Base-by-base conservation (phyloP, 2,888 invertebrate genomes). In the Mythimna vitellina region DNA sequence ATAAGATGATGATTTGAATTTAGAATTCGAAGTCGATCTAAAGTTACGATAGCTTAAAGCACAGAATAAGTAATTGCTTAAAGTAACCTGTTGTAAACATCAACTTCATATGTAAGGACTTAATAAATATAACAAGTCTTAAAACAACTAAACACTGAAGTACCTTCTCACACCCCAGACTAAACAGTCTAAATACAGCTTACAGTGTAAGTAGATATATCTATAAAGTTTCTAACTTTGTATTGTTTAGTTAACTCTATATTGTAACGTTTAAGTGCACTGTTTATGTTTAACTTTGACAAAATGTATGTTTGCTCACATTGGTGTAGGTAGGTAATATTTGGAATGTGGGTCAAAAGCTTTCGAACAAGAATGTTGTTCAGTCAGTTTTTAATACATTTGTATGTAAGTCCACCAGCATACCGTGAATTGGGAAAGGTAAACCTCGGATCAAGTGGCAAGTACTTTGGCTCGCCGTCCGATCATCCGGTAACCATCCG, bases 271-370 rank as follows among this genome's bases (percentile, higher is more conserved):
- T 58, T 17, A 46, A 17, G 29, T 32, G 25, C 8, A 56, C 63
- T 61, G 25, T 65, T 71, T 62, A 53, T 64, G 25, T 65, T 71
- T 62, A 54, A 72, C 38, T 71, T 62, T 20, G 25, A 38, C 17
- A 65, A 57, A 29, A 14, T 56, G 60, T 60, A 17, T 53, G 32
- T 65, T 61, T 17, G 9, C n/a, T n/a, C 54, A 49, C n/a, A n/a
- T 38, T 17, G 22, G 17, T 12, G 8, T 60, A 32, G 35, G 7
- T 35, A 35, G 1, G 35, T 35, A 2, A 20, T 12, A 14, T 58
- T 38, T 32, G 4, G 35, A 46, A 25, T 46, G 29, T 51, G 9
- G 35, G 14, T 38, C 49, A 51, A 64, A 20, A 49, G 9, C 14
- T 35, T 35, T n/a, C 8, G 14, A 32, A 10, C 20, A 49, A 49